phyloP scores from a whole-genome alignment of 2,888 invertebrate species.

The Ochropleura plecta region DNA sequence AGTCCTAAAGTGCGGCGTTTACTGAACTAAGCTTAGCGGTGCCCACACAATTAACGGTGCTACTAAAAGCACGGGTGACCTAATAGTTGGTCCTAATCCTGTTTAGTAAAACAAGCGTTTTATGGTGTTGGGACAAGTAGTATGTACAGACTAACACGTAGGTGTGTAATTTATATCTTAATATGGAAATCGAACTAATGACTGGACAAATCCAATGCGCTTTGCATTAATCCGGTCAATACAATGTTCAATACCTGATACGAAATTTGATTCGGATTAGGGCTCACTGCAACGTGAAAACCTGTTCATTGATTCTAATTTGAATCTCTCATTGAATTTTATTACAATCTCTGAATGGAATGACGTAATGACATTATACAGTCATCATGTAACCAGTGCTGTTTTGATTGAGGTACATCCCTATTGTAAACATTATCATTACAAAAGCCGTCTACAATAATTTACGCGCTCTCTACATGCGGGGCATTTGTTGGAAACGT shows the following conservation, averaged over 20 bases:
- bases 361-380: slow-evolving; percentile 30
- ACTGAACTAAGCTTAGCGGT: slow-evolving; percentile 20
- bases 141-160: neutral
- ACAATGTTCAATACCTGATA: slow-evolving; percentile 25
- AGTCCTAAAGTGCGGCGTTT: slow-evolving; percentile 18
- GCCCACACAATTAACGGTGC: slow-evolving; percentile 29
- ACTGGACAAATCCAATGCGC: slow-evolving; percentile 24
- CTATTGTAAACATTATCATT: slow-evolving; percentile 46
- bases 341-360: slow-evolving; percentile 41
- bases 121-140: slow-evolving; percentile 7
- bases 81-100: slow-evolving; percentile 26
- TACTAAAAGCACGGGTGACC: slow-evolving; percentile 29
- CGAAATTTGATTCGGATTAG: slow-evolving; percentile 23
- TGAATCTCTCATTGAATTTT: slow-evolving; percentile 25
- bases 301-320: slow-evolving; percentile 49
- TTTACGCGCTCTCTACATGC: slow-evolving; percentile 41
- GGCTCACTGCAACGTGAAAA: slow-evolving; percentile 37
- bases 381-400: slow-evolving; percentile 23
- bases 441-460: slow-evolving; percentile 52
- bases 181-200: slow-evolving; percentile 26
- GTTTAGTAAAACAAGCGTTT: slow-evolving; percentile 29
- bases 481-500: slow-evolving; percentile 50
- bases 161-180: slow-evolving; percentile 16
- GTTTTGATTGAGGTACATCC: slow-evolving; percentile 45
- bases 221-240: slow-evolving; percentile 25